Base-by-base conservation (phyloP, 2,888 invertebrate genomes). In the Troglohyphantes excavatus region DNA sequence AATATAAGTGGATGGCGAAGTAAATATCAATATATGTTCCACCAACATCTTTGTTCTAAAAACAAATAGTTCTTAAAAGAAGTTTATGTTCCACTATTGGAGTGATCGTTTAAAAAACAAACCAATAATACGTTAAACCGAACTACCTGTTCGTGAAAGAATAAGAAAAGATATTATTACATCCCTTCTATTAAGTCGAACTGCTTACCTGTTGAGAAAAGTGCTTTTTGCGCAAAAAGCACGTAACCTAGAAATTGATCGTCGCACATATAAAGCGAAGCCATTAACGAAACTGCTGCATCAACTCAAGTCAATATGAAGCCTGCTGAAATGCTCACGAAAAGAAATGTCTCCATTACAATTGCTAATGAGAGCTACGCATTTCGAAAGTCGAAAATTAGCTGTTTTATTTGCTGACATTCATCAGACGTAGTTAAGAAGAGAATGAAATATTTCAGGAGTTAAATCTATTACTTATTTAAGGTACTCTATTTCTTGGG, bases 211-310 rank as follows among this genome's bases (percentile, higher is more conserved):
- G 33, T 26, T 17, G 21, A 43, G 43, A 39, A n/a, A 63, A 9
- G n/a, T n/a, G 21, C 65, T 23, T 78, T 65, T 61, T 21, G 21
- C 3, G 21, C 13, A 39, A 65, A 63, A 78, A 78, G 78, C 61
- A 61, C 61, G 39, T 78, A 43, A 23, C 13, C 26, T 65, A n/a
- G 78, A 65, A 78, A 78, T 33, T 29, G 65, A 78, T 65, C 26
- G 26, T 63, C 39, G 33, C 39, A 21, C 21, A 39, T 39, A 33
- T n/a, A 19, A 65, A 65, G 17, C 39, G 26, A 78, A 63, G 33
- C 78, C 63, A 65, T 65, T 78, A 78, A 39, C n/a, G 26, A 39
- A 78, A 78, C 63, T 78, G 23, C 33, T 63, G 39, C 23, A 78
- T 17, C 23, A 43, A 63, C 29, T 39, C 1, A 9, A 65, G n/a